These are phyloP conservation scores for Mionectes olivaceus DNA, from an alignment of 2,797 vertebrate species.

Conservation along the genomic window DNA sequence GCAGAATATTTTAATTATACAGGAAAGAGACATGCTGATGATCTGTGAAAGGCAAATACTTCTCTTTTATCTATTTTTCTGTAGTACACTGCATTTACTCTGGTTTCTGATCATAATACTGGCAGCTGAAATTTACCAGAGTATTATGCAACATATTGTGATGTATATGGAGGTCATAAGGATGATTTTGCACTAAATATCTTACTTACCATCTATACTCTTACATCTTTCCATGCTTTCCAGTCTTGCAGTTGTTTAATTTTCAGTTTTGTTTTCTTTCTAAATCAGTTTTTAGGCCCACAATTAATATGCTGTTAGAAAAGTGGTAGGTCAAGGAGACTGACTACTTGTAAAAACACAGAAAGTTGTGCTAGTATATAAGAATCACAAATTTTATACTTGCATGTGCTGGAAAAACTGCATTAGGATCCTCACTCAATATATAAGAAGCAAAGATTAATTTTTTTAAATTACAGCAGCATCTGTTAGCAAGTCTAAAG, in stretches of 20 bases:
- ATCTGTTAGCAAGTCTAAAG: background rate
- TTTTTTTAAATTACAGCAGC: background rate
- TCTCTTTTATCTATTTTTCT: background rate
- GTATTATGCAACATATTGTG: background rate
- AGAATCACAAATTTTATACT: background rate
- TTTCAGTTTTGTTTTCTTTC: background rate
- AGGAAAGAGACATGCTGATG: background rate
- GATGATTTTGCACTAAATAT: background rate
- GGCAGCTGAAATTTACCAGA: background rate
- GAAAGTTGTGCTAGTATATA: background rate
- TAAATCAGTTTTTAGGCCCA: background rate
- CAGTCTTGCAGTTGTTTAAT: background rate
- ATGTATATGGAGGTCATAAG: rapidly evolving
- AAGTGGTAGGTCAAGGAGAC: background rate
- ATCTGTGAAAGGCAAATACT: background rate
- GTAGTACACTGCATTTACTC: background rate
- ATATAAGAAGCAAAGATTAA: background rate
- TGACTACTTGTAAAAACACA: background rate
- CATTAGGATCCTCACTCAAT: background rate
- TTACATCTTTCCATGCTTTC: background rate
- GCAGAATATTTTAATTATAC: background rate
- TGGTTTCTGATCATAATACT: background rate
- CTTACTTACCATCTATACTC: background rate
- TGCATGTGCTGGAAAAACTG: background rate
- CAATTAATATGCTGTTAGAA: background rate